A percentile compares a stretch with the other conserved stretches of the same genome.
phyloP scores from a whole-genome alignment of 1,140 invertebrate species.

The Zaprionus ornatus region DNA sequence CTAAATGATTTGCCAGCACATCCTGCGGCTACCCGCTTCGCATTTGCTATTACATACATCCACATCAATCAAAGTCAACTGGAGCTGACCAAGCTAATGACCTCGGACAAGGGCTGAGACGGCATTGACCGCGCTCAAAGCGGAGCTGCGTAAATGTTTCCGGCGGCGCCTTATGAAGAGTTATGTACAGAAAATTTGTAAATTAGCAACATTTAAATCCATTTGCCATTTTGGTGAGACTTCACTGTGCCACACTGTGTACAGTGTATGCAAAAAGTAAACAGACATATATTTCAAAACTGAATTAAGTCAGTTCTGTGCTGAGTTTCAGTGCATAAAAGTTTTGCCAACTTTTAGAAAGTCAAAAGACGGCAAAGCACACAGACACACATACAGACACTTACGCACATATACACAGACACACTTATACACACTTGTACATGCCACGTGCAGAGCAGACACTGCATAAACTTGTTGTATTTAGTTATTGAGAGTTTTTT shows the following conservation, averaged over 20 bases:
- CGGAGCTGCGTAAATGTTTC: not conserved
- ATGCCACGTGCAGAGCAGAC: not conserved
- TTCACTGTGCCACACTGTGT: not conserved
- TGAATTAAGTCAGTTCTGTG: constrained; percentile 1
- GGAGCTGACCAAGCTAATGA: constrained; percentile 35
- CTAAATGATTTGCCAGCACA: constrained; percentile 24
- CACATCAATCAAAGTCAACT: constrained; percentile 48
- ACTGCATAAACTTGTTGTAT: constrained; percentile 4
- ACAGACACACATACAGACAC: not conserved
- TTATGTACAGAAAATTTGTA: not conserved
- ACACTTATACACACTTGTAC: too few relatives aligned
- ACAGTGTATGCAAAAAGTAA: constrained; percentile 9
- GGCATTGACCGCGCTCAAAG: not conserved
- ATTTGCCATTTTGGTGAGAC: not conserved
- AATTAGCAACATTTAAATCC: not conserved
- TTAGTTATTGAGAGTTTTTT: constrained; percentile 47
- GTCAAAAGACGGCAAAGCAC: constrained; percentile 6
- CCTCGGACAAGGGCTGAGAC: constrained; percentile 17
- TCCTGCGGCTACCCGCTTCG: constrained; percentile 16
- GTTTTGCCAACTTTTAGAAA: constrained; percentile 18
- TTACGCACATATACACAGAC: constrained; percentile 5
- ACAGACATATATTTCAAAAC: constrained; percentile 1
- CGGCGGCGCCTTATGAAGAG: not conserved
- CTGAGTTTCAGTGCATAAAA: constrained; percentile 21
- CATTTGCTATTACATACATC: constrained; percentile 8